Conservation (phyloP, 1,140 invertebrate genomes). For the Homarus americanus region DNA sequence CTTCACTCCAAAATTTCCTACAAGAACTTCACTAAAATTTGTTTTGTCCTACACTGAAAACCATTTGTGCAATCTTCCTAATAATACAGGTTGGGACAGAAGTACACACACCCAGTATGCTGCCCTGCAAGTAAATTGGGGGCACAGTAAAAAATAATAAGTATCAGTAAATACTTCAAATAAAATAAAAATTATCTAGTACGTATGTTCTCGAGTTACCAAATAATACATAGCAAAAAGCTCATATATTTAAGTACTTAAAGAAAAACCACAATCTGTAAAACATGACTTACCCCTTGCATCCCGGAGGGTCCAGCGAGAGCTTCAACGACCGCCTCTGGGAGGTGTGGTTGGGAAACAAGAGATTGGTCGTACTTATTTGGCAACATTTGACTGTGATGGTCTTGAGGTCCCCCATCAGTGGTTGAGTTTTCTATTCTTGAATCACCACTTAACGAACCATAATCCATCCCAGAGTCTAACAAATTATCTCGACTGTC, state of each 20-base stretch:
- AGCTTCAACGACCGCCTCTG: constrained; percentile 52
- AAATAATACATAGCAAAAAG: background rate
- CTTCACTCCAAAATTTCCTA: too few species aligned
- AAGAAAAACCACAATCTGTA: background rate
- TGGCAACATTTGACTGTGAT: constrained; percentile 49
- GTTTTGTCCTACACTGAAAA: too few species aligned
- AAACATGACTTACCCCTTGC: constrained; percentile 56
- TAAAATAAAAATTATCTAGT: background rate
- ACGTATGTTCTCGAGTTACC: background rate
- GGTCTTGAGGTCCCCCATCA: constrained; percentile 22
- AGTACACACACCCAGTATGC: too few species aligned
- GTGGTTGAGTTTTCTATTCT: constrained; percentile 48
- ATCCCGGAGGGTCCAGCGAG: constrained; percentile 59
- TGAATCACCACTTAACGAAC: constrained; percentile 31
- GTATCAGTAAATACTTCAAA: background rate
- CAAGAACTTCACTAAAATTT: too few species aligned
- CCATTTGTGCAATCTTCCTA: too few species aligned
- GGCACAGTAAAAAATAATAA: background rate
- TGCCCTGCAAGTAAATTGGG: too few species aligned
- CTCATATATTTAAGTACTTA: background rate
- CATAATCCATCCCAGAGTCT: constrained; percentile 52
- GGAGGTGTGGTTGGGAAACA: constrained; percentile 20
- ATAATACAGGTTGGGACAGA: too few species aligned
- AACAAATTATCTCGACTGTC: constrained; percentile 35
- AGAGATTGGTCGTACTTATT: constrained; percentile 55